phyloP scores from a whole-genome alignment of 2,797 vertebrate species.

The Nannoperca obscura region DNA sequence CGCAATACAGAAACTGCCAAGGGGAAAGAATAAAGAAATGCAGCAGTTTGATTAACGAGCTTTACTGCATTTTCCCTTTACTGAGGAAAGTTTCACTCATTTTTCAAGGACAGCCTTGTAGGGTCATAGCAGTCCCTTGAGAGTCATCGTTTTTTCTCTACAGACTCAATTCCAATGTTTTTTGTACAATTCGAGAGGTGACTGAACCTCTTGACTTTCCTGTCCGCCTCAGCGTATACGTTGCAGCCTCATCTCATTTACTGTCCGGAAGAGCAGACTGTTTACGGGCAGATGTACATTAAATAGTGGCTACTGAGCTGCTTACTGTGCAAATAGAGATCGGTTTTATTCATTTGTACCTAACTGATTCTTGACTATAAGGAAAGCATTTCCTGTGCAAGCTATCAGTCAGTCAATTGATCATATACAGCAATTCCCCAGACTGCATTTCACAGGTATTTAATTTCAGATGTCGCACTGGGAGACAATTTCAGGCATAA shows the following conservation, averaged over 20 bases:
- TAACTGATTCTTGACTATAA: not conserved
- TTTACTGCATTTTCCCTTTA: not conserved
- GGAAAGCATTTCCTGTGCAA: conserved; percentile 4
- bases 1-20: not conserved
- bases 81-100: not conserved
- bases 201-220: not conserved
- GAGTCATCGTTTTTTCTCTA: not conserved
- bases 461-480: conserved; percentile 29
- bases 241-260: not conserved
- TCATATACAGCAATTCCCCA: conserved; percentile 2
- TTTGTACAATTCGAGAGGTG: not conserved
- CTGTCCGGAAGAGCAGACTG: not conserved
- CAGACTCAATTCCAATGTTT: not conserved
- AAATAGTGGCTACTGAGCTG: not conserved
- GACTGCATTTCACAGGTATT: conserved; percentile 26
- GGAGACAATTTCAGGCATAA: conserved; percentile 29
- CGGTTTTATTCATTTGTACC: not conserved
- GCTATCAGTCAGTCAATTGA: conserved; percentile 24
- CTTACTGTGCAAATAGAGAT: not conserved
- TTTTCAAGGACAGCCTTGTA: not conserved
- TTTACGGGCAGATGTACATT: not conserved
- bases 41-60: not conserved
- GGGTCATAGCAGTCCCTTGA: not conserved
- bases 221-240: not conserved
- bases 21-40: not conserved